Evolutionary conservation across 2,113 vertebrate genomes (phyloP), one percentile per base, ranked within the genome.

Genomic region (Mobula birostris): DNA sequence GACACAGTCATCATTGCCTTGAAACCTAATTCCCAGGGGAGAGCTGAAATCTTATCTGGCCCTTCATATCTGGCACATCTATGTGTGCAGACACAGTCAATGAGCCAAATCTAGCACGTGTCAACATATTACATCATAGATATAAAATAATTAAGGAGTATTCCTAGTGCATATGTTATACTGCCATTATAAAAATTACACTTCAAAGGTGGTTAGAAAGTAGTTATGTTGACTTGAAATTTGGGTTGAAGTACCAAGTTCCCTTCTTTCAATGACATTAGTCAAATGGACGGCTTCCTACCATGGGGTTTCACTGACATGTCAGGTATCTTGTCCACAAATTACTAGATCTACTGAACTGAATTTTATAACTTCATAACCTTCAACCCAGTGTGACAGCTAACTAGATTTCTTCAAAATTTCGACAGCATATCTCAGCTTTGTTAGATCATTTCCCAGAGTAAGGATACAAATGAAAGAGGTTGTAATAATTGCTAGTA

Each of bases 391-490:
- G 7, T 66, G 12, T 6, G 12, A 17, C 4, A 17, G 58, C 85
- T n/a, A 32, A 0, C 14, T 7, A 29, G 68, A 74, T 12, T 7
- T 24, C 3, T 93, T 48, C 29, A 36, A 72, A 12, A 48, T 56
- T 40, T 70, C 68, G 5, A 90, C n/a, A 36, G 19, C 32, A n/a
- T 14, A 27, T 74, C 48, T 72, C 7, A 70, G 19, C 36, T 93
- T 48, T 21, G n/a, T 36, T 2, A 24, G 90, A 48, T 74, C 1
- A 93, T 56, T 93, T 74, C 36, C 70, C 68, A 72, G 68, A 0
- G 9, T 95, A 95, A 98, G 98, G 99, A 99, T 99, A 99, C 98
- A 99, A 95, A 99, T 98, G 95, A 98, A 95, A 94, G 98, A 98
- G 0, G 99, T 99, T 77, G 99, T 99, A 94, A 96, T 96, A 15